Base-by-base conservation (phyloP, 2,113 vertebrate species). In the Xiphophorus maculatus region DNA sequence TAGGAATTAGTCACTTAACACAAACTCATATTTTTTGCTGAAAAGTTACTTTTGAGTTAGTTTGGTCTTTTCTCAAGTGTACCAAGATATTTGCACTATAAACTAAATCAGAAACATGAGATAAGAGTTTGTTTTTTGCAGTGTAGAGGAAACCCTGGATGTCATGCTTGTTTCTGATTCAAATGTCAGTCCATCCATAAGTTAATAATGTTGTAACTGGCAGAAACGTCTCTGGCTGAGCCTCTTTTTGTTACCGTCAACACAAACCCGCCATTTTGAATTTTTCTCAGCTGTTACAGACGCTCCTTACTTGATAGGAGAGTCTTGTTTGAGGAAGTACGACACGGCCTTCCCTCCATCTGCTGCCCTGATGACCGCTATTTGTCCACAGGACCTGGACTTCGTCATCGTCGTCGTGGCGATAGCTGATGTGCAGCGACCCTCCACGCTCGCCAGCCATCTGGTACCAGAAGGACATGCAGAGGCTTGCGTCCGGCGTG, bases 381-480 rank as follows among this genome's bases (percentile, higher is more conserved):
- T 93, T 77, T 13, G 44, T 95, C 97, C 96, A 97, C 44, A 98
- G 91, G 22, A 94, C 33, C 27, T 80, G 54, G 4, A 54, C 85
- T 1, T 90, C 94, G 0, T 92, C 93, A 14, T 92, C 93, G 17
- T 76, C 92, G 35, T 95, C 94, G 88, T 89, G 95, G 70, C 90
- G 91, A 74, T 96, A 95, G n/a, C 93, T 96, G 91, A 99, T 95
- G 82, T 92, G 92, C 15, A 99, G 94, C 0, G 94, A 93, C 58
- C 95, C 96, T 0, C 93, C 92, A 0, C 96, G 95, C 0, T 94
- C 92, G 0, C 95, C 95, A 0, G 91, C 90, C 94, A 97, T 95
- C 87, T 96, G 96, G 69, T 98, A 99, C 97, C 98, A 98, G 94
- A 99, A 99, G 2, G 97, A 97, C 95, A 99, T 94, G 90, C 98